Base-by-base conservation (phyloP, 1,140 invertebrate species). In the Trissolcus basalis region DNA sequence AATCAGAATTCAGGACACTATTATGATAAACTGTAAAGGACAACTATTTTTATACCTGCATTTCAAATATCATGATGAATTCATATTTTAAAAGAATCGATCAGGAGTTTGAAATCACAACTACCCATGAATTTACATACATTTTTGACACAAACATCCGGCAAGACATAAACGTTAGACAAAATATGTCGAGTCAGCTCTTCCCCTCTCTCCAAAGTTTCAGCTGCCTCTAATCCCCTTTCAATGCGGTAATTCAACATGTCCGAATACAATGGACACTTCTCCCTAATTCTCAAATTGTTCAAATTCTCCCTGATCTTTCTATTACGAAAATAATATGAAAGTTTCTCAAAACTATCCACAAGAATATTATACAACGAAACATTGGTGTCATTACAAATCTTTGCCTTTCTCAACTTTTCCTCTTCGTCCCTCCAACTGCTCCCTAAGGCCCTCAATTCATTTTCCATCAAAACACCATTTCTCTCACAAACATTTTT, bases 321-420 rank as follows among this genome's bases (percentile, higher is more conserved):
- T 9, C n/a, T 39, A 39, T 39, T 39, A 1, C 36, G 9, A 11
- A 39, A 39, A 39, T 39, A 39, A 9, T 1, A 3, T 39, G 36
- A 3, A 10, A 39, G 1, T n/a, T 39, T 39, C 9, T n/a, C 9
- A 3, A 39, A n/a, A 39, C n/a, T n/a, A 9, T 39, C 36, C 36
- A 39, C 36, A 11, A 39, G n/a, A 39, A 39, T 39, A 39, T 39
- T 39, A 39, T 9, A 39, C n/a, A 39, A 39, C n/a, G 36, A 39
- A 4, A 39, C n/a, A 10, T n/a, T 39, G 36, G 1, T 11, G n/a
- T 39, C 36, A 11, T 10, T 9, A 2, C 9, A 39, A 10, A 39
- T 39, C 9, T 11, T 39, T 9, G 2, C 36, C 9, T 9, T 39
- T n/a, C n/a, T 39, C 36, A 39, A 4, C n/a, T 39, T 39, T 9